Evolutionary conservation across 2,113 vertebrate genomes (phyloP), one percentile per base, ranked within the genome.

Genomic region (Hepsetus odoe): DNA sequence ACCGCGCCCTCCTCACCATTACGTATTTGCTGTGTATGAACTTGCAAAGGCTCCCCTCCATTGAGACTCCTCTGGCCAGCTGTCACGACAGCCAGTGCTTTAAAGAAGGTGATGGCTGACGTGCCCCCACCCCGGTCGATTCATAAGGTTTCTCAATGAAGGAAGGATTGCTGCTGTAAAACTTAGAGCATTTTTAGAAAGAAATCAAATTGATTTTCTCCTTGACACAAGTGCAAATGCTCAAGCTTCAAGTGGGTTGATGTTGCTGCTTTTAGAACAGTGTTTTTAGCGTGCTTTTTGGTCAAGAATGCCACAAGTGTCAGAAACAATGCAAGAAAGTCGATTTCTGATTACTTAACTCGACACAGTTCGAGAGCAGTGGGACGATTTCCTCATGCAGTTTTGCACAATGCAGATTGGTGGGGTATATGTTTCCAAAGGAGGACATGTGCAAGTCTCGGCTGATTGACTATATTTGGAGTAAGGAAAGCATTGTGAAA

Each of bases 21-120:
- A 26, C 24, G 38, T 64, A 28, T 28, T 44, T 16, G 46, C 67
- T 56, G 10, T 72, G 74, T 72, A 72, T 74, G 76, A 78, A 81
- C 79, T 72, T 81, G 82, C 59, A 74, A 18, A 53, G 16, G 61
- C 67, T 79, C 42, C 42, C 68, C 5, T 26, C 14, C 38, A n/a
- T 51, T 46, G 56, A 53, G 42, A 32, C 32, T 53, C 67, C 40
- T 64, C 68, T 64, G 77, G 77, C 62, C 76, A 72, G 58, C 44
- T 72, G 22, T 72, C 77, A 72, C 6, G 56, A 64, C 61, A 26
- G 33, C 30, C 22, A 9, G 22, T 16, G 56, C 42, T 51, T 4
- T 18, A 24, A 32, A 14, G 51, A 22, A 66, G 4, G 22, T 67
- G 58, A 68, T 7, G 32, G 42, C 30, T 62, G 14, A 24, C 38